Conservation (phyloP, 2,113 vertebrate genomes). For the Gambusia affinis region DNA sequence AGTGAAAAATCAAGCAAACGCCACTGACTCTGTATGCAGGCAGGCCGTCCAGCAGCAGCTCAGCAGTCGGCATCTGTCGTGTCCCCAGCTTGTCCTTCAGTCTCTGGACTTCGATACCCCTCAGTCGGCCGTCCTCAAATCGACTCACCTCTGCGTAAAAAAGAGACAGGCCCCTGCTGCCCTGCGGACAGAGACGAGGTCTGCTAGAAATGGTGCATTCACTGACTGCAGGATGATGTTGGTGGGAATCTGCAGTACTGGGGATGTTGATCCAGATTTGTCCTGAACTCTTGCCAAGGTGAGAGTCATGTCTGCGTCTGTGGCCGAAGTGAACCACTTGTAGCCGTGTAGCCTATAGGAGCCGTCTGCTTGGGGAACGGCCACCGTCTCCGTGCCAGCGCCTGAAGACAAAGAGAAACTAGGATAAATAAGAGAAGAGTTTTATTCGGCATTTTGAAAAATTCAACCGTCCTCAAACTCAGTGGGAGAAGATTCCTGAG, state of each 20-base stretch:
- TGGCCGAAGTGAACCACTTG: conserved; percentile 90
- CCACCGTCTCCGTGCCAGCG: conserved; percentile 83
- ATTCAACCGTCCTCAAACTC: too few species aligned
- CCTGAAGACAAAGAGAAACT: conserved; percentile 61
- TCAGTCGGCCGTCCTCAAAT: conserved; percentile 78
- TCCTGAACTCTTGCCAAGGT: conserved; percentile 83
- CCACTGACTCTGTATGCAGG: conserved; percentile 78
- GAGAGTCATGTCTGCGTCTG: conserved; percentile 86
- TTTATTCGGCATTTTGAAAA: too few species aligned
- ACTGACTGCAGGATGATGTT: not conserved
- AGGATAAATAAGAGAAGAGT: not conserved
- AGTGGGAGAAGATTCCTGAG: too few species aligned
- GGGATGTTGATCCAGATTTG: conserved; percentile 70
- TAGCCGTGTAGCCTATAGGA: conserved; percentile 84
- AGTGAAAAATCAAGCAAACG: too few species aligned
- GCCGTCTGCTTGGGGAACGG: conserved; percentile 81
- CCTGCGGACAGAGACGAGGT: conserved; percentile 62
- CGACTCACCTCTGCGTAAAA: conserved; percentile 83
- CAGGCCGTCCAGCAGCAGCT: conserved; percentile 85
- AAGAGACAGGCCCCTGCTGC: conserved; percentile 84
- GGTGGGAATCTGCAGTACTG: conserved; percentile 54
- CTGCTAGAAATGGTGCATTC: not conserved
- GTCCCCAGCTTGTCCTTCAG: conserved; percentile 91
- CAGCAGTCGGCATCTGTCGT: conserved; percentile 87
- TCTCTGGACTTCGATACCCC: conserved; percentile 83